Conservation (phyloP, 2,888 invertebrate genomes). For the Lasioglossum vierecki region DNA sequence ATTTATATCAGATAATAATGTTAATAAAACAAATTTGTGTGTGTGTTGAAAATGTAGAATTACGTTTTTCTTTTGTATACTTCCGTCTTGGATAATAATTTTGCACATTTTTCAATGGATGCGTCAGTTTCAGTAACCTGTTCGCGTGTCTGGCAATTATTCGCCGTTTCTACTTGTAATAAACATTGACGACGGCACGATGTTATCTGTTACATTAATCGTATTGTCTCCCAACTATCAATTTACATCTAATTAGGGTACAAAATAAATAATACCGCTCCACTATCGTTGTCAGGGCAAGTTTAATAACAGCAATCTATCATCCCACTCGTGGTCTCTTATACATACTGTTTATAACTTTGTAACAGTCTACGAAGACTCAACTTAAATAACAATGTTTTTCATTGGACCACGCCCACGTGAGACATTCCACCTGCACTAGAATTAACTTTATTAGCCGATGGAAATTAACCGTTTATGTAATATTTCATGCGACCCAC, state of each 20-base stretch:
- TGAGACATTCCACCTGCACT: neutral
- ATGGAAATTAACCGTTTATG: neutral
- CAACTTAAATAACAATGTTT: slow-evolving; percentile 8
- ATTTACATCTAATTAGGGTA: slow-evolving; percentile 10
- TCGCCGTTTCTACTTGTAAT: neutral
- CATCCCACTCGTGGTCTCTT: neutral
- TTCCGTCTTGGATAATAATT: neutral
- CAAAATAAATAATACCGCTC: neutral
- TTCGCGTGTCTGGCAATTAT: slow-evolving; percentile 13
- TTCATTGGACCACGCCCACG: neutral
- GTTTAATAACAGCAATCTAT: slow-evolving; percentile 10
- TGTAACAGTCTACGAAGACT: neutral
- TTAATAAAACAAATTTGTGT: neutral
- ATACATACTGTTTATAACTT: neutral
- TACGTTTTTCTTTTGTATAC: neutral
- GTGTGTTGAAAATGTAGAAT: too few relatives aligned
- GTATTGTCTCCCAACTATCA: slow-evolving; percentile 1
- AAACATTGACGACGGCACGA: neutral
- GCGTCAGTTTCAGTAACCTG: neutral
- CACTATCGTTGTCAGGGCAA: slow-evolving; percentile 7
- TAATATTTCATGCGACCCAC: neutral
- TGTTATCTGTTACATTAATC: slow-evolving; percentile 11
- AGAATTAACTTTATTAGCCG: neutral
- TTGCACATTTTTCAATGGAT: neutral
- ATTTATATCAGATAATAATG: neutral